Conservation (phyloP, 1,140 invertebrate species). For the Drosophila miranda region DNA sequence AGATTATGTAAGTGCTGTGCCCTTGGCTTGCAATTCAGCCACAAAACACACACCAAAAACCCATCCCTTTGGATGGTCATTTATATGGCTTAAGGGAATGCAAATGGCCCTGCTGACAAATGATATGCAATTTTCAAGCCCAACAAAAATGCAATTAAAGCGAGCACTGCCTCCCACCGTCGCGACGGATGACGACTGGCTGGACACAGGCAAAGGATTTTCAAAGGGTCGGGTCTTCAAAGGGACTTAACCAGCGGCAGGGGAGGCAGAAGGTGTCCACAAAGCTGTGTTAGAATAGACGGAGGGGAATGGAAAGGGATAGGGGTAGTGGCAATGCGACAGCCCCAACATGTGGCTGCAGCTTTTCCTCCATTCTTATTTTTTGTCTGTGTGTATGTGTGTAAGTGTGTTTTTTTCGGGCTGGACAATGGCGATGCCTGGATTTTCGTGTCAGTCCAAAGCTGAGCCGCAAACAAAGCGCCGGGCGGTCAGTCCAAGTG, state of each 20-base stretch:
- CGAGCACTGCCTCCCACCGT: constrained; percentile 28
- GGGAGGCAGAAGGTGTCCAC: constrained; percentile 46
- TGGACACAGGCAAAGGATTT: constrained; percentile 24
- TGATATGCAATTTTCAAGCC: constrained; percentile 73
- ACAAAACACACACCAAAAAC: neutral
- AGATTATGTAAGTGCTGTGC: too few species aligned
- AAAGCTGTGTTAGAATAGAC: constrained; percentile 45
- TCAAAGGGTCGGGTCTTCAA: constrained; percentile 9
- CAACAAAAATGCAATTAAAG: constrained; percentile 75
- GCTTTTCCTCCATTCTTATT: constrained; percentile 40
- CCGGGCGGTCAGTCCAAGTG: constrained; percentile 61
- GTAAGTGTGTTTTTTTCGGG: neutral
- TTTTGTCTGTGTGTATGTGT: neutral
- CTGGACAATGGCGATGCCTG: constrained; percentile 59
- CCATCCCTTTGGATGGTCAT: constrained; percentile 39
- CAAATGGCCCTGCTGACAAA: constrained; percentile 64
- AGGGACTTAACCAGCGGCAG: constrained; percentile 40
- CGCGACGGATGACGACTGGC: too few species aligned
- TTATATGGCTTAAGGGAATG: constrained; percentile 75
- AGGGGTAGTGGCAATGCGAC: constrained; percentile 17
- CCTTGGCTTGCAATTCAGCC: constrained; percentile 28
- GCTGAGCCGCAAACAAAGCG: constrained; percentile 71
- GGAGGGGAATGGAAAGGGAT: neutral
- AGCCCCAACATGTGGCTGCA: constrained; percentile 69
- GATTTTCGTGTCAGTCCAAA: constrained; percentile 72